Percentiles rank a stretch among this genome's conserved stretches.
Evolutionary conservation across 2,888 invertebrate genomes (phyloP).

Genomic region (Drosophila dives): DNA sequence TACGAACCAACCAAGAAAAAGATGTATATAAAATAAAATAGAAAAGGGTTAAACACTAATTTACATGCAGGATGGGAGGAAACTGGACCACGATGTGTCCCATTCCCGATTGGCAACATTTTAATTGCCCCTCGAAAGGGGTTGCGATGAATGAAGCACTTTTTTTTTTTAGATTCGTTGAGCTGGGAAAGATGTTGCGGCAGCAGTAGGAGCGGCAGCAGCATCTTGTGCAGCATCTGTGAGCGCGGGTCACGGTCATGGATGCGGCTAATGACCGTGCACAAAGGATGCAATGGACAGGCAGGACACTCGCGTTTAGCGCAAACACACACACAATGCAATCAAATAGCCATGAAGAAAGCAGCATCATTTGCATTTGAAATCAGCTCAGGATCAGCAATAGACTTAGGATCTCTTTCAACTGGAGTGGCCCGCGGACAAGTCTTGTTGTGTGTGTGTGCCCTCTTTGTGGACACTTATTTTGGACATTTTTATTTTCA

Average conservation of each 20-base stretch:
- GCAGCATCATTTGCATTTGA: slow-evolving; percentile 69
- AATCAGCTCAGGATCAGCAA: slow-evolving; percentile 69
- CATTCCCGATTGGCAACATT: slow-evolving; percentile 59
- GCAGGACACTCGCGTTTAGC: slow-evolving; percentile 66
- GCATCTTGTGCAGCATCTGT: slow-evolving; percentile 60
- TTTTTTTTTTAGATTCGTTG: neutral
- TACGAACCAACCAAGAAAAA: neutral
- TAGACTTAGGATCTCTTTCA: slow-evolving; percentile 13
- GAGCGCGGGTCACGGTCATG: slow-evolving; percentile 63
- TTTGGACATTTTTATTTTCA: slow-evolving; percentile 79
- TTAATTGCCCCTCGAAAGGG: slow-evolving; percentile 55
- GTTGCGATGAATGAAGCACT: slow-evolving; percentile 42
- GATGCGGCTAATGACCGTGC: slow-evolving; percentile 74
- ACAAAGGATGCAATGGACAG: slow-evolving; percentile 69
- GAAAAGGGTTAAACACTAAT: slow-evolving; percentile 60
- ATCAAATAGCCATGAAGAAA: slow-evolving; percentile 71
- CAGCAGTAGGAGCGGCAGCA: slow-evolving; percentile 30
- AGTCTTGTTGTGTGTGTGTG: slow-evolving; percentile 35
- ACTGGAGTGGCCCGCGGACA: slow-evolving; percentile 31
- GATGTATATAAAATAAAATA: neutral
- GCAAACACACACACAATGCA: slow-evolving; percentile 58
- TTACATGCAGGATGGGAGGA: slow-evolving; percentile 56
- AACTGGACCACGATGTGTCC: slow-evolving; percentile 69
- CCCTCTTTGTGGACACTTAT: slow-evolving; percentile 74
- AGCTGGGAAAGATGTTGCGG: slow-evolving; percentile 38